phyloP scores from a whole-genome alignment of 2,113 vertebrate species.

The Zosterops borbonicus region DNA sequence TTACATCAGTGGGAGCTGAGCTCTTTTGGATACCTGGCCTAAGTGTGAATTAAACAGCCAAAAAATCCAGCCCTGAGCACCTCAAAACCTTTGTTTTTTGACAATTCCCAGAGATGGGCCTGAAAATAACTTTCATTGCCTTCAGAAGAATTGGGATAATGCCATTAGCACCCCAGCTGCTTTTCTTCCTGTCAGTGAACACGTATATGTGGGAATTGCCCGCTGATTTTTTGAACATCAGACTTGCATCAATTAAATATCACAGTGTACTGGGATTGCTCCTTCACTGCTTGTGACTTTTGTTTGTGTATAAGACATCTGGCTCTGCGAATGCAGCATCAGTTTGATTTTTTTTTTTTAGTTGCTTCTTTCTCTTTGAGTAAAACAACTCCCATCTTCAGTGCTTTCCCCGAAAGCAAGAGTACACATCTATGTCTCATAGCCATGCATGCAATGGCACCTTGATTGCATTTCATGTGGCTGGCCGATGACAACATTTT shows the following conservation, averaged over 20 bases:
- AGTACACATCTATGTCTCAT: background rate
- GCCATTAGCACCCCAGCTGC: constrained; percentile 13
- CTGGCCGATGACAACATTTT: background rate
- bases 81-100: background rate
- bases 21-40: background rate
- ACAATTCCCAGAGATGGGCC: background rate
- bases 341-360: background rate
- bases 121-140: constrained; percentile 5
- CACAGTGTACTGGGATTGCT: background rate
- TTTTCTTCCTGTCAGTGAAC: background rate
- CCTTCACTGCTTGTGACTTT: background rate
- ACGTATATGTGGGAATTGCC: background rate
- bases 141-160: constrained; percentile 23
- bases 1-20: background rate
- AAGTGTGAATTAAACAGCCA: background rate
- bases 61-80: background rate
- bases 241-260: constrained; percentile 1
- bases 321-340: background rate
- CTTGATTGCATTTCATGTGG: constrained; percentile 21
- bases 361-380: background rate
- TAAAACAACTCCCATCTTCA: background rate
- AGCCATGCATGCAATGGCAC: background rate
- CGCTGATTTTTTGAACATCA: background rate
- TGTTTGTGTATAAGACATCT: background rate
- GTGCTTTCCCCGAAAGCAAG: background rate